phyloP scores from a whole-genome alignment of 2,888 invertebrate species.

The Gandaritis pyraliata region DNA sequence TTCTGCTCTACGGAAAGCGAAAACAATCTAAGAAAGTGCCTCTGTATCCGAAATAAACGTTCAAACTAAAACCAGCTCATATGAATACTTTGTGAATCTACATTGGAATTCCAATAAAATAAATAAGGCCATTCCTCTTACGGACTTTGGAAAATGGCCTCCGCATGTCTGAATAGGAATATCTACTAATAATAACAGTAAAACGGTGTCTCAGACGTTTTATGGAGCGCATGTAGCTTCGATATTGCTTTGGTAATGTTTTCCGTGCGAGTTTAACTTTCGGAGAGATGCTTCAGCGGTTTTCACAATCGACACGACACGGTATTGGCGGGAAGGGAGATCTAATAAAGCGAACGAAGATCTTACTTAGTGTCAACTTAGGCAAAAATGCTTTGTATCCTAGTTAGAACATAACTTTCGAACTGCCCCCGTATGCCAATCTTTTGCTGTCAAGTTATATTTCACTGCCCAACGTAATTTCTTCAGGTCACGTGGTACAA shows the following conservation, averaged over 20 bases:
- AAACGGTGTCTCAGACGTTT: constrained; percentile 35
- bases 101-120: constrained; percentile 54
- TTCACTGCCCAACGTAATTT: too few relatives aligned
- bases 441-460: too few relatives aligned
- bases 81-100: constrained; percentile 36
- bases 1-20: constrained; percentile 16
- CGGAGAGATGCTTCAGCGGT: background rate
- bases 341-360: too few relatives aligned
- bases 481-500: too few relatives aligned
- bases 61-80: constrained; percentile 35
- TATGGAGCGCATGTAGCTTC: constrained; percentile 18
- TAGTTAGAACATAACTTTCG: too few relatives aligned
- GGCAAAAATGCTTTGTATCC: too few relatives aligned
- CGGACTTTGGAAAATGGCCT: constrained; percentile 45
- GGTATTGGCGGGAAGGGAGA: too few relatives aligned
- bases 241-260: constrained; percentile 33
- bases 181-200: constrained; percentile 43
- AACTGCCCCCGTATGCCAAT: too few relatives aligned
- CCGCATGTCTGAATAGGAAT: constrained; percentile 46
- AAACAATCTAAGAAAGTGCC: constrained; percentile 27
- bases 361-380: too few relatives aligned
- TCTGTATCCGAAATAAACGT: constrained; percentile 18
- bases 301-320: too few relatives aligned
- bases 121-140: constrained; percentile 48
- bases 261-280: constrained; percentile 18